Conservation (phyloP, 2,888 invertebrate species). For the Lasioglossum leucozonium region DNA sequence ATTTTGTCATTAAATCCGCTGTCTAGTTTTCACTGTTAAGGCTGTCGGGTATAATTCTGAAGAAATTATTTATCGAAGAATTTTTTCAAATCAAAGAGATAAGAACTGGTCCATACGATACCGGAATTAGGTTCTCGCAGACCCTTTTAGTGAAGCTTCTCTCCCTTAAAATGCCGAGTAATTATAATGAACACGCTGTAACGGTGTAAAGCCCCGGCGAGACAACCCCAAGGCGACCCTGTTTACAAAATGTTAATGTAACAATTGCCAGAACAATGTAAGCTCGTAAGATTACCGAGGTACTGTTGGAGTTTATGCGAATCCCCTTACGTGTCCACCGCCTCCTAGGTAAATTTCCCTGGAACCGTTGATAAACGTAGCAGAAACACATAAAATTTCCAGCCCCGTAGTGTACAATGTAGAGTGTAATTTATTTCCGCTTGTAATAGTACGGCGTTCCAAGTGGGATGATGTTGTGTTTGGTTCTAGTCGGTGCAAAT, state of each 20-base stretch:
- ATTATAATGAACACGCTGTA: too few species aligned
- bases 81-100: too few species aligned
- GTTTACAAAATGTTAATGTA: not conserved
- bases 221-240: not conserved
- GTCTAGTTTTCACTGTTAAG: too few species aligned
- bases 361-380: not conserved
- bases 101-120: too few species aligned
- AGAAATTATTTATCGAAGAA: too few species aligned
- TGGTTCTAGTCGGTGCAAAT: constrained; percentile 9
- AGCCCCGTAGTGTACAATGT: not conserved
- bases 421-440: not conserved
- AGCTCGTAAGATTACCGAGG: not conserved
- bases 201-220: not conserved
- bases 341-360: not conserved
- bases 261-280: not conserved
- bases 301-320: not conserved
- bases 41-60: too few species aligned
- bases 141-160: too few species aligned
- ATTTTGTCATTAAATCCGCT: too few species aligned
- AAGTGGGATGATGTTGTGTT: not conserved
- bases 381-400: not conserved
- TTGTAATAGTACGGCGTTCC: not conserved
- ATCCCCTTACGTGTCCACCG: not conserved
- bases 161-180: too few species aligned
- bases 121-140: too few species aligned